Evolutionary conservation across 2,888 invertebrate species (phyloP).

Genomic region (Zygothrica quintamaculata): DNA sequence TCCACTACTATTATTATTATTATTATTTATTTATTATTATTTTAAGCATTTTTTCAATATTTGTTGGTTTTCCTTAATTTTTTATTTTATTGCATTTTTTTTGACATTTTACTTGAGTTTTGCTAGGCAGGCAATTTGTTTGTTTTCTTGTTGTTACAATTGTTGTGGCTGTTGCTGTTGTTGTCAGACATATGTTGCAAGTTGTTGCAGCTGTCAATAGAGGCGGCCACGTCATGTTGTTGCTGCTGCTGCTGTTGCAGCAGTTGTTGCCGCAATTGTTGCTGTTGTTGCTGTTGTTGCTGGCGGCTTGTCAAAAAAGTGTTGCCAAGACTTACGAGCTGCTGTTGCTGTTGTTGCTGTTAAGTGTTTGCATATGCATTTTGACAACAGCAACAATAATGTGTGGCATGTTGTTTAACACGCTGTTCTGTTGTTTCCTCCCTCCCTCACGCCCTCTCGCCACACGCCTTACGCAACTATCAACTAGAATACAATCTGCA

Average conservation of each 20-base stretch:
- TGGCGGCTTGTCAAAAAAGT: constrained; percentile 66
- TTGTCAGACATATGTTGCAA: constrained; percentile 68
- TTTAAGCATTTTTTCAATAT: constrained; percentile 40
- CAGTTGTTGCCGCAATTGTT: constrained; percentile 13
- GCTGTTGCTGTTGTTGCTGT: constrained; percentile 49
- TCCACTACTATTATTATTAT: constrained; percentile 15
- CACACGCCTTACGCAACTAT: background rate
- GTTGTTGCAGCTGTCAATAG: constrained; percentile 78
- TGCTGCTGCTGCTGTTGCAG: constrained; percentile 27
- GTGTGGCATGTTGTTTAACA: constrained; percentile 70
- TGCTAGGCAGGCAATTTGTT: constrained; percentile 63
- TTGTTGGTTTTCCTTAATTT: constrained; percentile 65
- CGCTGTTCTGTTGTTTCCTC: constrained; percentile 40
- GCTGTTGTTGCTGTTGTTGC: constrained; percentile 27
- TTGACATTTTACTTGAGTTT: constrained; percentile 73
- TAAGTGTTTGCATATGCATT: constrained; percentile 73
- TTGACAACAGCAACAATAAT: constrained; percentile 38
- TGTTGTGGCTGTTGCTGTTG: constrained; percentile 30
- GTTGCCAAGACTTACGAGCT: constrained; percentile 65
- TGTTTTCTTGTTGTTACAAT: constrained; percentile 46
- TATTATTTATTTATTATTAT: background rate
- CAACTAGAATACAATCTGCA: too few relatives aligned
- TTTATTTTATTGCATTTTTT: constrained; percentile 65
- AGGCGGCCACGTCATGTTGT: constrained; percentile 67
- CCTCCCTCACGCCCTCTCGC: background rate